These are phyloP conservation scores for Vespertilio murinus DNA, from an alignment of 2,797 vertebrate genomes.

Conservation along the genomic window DNA sequence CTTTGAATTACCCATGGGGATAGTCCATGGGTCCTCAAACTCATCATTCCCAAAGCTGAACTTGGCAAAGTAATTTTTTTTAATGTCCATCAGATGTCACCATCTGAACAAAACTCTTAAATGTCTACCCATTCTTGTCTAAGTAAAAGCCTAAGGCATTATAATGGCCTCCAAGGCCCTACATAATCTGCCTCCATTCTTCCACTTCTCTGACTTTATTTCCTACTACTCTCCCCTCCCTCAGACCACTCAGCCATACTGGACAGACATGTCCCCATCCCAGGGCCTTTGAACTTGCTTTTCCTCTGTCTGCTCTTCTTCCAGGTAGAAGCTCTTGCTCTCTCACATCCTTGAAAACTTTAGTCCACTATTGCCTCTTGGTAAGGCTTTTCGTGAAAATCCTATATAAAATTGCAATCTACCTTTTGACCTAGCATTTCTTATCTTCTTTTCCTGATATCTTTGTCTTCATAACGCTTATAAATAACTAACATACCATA, in stretches of 20 bases:
- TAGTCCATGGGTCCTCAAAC: not conserved
- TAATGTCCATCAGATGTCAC: not conserved
- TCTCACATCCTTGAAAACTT: not conserved
- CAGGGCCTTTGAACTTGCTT: not conserved
- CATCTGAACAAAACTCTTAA: not conserved
- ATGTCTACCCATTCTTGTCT: not conserved
- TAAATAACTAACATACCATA: not conserved
- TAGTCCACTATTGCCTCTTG: not conserved
- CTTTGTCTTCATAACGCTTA: not conserved
- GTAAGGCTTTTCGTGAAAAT: not conserved
- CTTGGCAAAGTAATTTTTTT: not conserved
- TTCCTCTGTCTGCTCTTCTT: not conserved
- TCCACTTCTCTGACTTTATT: not conserved
- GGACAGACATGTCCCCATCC: not conserved
- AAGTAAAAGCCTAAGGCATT: not conserved
- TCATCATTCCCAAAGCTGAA: conserved; percentile 9
- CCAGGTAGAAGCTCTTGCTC: not conserved
- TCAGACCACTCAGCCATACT: not conserved
- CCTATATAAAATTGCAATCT: not conserved
- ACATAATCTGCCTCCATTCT: not conserved
- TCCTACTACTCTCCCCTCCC: not conserved
- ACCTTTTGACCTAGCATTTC: not conserved
- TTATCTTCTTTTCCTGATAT: conserved; percentile 11
- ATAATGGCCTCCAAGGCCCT: not conserved
- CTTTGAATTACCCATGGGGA: not conserved